Evolutionary conservation across 1,140 invertebrate species (phyloP).

Genomic region (Philotrypesis tridentata): DNA sequence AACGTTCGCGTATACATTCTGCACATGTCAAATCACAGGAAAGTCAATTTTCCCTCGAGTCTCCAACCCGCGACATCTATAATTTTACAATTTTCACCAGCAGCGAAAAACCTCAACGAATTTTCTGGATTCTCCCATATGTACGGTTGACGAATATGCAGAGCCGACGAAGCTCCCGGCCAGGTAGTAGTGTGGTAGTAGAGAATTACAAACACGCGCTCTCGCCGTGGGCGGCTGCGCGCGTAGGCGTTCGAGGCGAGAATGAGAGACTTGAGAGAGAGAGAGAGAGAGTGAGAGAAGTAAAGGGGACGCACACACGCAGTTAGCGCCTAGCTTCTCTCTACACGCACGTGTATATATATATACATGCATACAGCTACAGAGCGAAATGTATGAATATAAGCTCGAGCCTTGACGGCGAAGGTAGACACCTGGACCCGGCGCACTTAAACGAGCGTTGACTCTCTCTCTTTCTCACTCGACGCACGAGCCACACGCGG

Average conservation of each 20-base stretch:
- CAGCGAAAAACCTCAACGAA: too few relatives aligned
- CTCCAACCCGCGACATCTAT: too few relatives aligned
- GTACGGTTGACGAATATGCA: too few relatives aligned
- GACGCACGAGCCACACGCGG: too few relatives aligned
- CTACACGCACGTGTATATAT: not conserved
- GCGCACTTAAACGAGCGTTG: conserved; percentile 62
- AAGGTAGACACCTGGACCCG: conserved; percentile 57
- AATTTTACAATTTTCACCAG: too few relatives aligned
- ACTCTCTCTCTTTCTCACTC: conserved; percentile 57
- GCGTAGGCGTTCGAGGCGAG: conserved; percentile 14
- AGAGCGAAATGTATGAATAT: not conserved
- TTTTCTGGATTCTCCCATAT: too few relatives aligned
- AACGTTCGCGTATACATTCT: too few relatives aligned
- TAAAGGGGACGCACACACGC: not conserved
- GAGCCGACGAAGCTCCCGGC: not conserved
- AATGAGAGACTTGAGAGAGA: not conserved
- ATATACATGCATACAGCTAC: not conserved
- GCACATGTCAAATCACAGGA: too few relatives aligned
- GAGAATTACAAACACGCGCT: not conserved
- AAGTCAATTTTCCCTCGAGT: too few relatives aligned
- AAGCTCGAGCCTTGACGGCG: conserved; percentile 1
- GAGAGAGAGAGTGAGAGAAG: too few relatives aligned
- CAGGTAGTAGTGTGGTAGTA: conserved; percentile 12
- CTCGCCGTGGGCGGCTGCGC: not conserved
- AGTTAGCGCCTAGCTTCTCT: conserved; percentile 18